A percentile compares a stretch with the other conserved stretches of the same genome.
Evolutionary conservation across 2,113 vertebrate genomes (phyloP).

Genomic region (Triplophysa siluroides): DNA sequence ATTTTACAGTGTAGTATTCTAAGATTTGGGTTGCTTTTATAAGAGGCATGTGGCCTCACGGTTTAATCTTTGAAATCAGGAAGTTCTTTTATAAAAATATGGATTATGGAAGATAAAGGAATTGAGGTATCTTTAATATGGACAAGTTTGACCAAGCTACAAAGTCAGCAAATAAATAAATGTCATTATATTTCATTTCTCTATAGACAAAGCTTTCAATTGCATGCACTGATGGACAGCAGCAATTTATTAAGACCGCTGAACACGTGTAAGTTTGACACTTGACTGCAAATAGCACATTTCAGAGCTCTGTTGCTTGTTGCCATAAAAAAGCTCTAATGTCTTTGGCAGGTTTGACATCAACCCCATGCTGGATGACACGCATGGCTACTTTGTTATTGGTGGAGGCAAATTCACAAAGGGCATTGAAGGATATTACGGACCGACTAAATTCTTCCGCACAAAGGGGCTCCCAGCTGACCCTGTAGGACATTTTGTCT

Average conservation of each 20-base stretch:
- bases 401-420: constrained; percentile 70
- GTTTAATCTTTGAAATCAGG: too few relatives aligned
- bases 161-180: too few relatives aligned
- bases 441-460: constrained; percentile 71
- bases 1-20: too few relatives aligned
- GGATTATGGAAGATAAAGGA: too few relatives aligned
- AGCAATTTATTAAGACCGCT: constrained; percentile 30
- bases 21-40: too few relatives aligned
- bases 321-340: neutral
- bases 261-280: constrained; percentile 62
- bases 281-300: neutral
- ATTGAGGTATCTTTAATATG: too few relatives aligned
- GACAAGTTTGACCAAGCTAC: too few relatives aligned
- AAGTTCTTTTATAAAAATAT: too few relatives aligned
- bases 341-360: constrained; percentile 61
- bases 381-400: constrained; percentile 74
- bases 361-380: constrained; percentile 68
- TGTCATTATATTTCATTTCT: neutral
- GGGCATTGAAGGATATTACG: constrained; percentile 74
- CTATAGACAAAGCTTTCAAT: constrained; percentile 67
- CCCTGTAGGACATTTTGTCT: constrained; percentile 54
- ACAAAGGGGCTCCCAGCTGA: constrained; percentile 57
- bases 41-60: too few relatives aligned
- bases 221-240: constrained; percentile 55
- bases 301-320: neutral